These are phyloP conservation scores for Spilarctia lutea DNA, from an alignment of 2,888 invertebrate species.

Conservation along the genomic window DNA sequence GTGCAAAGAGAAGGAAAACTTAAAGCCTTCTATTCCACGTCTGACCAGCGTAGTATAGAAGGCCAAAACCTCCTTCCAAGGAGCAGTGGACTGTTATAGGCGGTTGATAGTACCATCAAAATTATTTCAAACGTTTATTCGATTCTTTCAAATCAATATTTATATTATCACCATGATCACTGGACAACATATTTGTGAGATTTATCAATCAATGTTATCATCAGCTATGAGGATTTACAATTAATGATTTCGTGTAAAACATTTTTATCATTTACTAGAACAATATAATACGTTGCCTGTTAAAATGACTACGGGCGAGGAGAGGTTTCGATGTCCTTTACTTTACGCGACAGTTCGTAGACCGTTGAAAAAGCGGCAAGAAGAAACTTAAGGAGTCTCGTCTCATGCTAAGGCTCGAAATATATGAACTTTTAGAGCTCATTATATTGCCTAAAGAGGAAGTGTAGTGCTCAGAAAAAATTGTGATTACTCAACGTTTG, in stretches of 20 bases:
- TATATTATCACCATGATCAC: background rate
- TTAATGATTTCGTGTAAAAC: background rate
- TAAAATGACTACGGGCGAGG: background rate
- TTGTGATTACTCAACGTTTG: too few species aligned
- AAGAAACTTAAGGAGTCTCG: too few species aligned
- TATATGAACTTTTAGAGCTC: too few species aligned
- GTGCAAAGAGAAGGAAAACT: too few species aligned
- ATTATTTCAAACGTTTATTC: background rate
- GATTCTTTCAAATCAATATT: background rate
- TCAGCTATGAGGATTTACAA: background rate
- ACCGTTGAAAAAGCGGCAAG: background rate
- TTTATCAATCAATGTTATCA: constrained; percentile 8
- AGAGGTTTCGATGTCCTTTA: background rate
- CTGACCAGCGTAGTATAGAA: too few species aligned
- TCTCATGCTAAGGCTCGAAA: too few species aligned
- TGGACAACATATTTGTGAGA: background rate
- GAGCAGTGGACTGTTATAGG: too few species aligned
- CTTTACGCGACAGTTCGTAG: background rate
- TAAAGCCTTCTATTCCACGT: too few species aligned
- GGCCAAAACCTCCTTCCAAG: too few species aligned
- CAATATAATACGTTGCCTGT: background rate
- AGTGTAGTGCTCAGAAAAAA: too few species aligned
- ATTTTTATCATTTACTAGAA: constrained; percentile 5
- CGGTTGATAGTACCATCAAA: too few species aligned
- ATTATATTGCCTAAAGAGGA: too few species aligned